Evolutionary conservation across 30 jellyfish, hydroid and myxozoan species (phyloP).

Genomic region (Nemopilema nomurai): DNA sequence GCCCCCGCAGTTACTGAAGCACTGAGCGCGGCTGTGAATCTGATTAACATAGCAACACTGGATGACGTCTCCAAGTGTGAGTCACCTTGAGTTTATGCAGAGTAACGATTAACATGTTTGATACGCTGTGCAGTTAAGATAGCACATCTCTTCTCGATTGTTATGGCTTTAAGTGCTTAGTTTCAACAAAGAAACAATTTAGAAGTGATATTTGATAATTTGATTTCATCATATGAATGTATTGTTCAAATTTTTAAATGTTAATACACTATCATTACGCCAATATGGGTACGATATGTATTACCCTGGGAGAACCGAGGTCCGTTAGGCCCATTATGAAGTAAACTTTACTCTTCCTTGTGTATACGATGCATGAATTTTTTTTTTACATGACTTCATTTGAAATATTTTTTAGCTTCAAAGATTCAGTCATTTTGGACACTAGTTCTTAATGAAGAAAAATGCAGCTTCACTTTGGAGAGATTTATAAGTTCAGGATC

Average conservation of each 20-base stretch:
- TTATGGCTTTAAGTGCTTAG: no score
- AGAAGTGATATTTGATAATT: no score
- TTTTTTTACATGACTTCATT: not conserved
- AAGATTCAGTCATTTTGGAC: conserved; percentile 69
- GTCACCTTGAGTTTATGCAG: not conserved
- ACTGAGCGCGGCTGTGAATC: conserved; percentile 64
- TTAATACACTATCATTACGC: no score
- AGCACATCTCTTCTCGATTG: no score
- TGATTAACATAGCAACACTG: conserved; percentile 66
- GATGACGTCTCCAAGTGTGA: conserved; percentile 76
- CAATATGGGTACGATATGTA: no score
- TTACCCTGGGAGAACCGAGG: no score
- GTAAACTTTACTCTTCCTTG: not conserved
- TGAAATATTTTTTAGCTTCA: conserved; percentile 11
- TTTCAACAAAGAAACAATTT: no score
- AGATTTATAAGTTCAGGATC: conserved; percentile 65
- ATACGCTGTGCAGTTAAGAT: no score
- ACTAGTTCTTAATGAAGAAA: conserved; percentile 43
- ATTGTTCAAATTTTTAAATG: no score
- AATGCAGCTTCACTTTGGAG: conserved; percentile 66
- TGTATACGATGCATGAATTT: not conserved
- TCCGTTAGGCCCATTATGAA: not conserved
- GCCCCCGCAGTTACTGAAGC: conserved; percentile 65
- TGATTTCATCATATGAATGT: no score
- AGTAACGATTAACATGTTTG: not conserved